Evolutionary conservation across 2,113 vertebrate species (phyloP).

Genomic region (Carassius carassius): DNA sequence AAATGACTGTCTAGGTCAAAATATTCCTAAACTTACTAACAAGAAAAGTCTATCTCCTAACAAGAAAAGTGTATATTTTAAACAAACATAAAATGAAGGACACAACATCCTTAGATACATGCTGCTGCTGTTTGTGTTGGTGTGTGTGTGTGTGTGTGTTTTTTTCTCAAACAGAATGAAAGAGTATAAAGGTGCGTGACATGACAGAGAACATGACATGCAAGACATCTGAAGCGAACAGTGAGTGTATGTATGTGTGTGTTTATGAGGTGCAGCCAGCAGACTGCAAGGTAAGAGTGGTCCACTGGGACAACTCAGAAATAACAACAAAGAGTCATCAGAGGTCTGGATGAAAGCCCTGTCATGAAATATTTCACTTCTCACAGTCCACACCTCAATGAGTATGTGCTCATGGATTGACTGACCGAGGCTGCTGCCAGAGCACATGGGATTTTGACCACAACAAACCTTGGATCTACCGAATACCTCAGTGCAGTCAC

Average conservation of each 20-base stretch:
- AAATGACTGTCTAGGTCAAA: neutral
- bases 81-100: neutral
- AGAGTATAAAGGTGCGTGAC: constrained; percentile 56
- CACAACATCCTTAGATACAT: neutral
- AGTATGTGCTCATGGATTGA: constrained; percentile 42
- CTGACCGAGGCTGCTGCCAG: constrained; percentile 48
- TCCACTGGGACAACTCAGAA: constrained; percentile 72
- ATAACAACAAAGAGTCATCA: constrained; percentile 75
- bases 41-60: neutral
- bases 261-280: constrained; percentile 65
- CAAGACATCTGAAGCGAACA: constrained; percentile 39
- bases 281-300: constrained; percentile 68
- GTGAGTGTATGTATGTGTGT: constrained; percentile 40
- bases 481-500: neutral
- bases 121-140: neutral
- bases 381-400: constrained; percentile 62
- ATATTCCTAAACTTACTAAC: neutral
- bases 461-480: neutral
- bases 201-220: constrained; percentile 54
- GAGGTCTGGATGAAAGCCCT: constrained; percentile 73
- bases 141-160: too few relatives aligned
- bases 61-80: neutral
- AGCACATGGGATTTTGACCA: constrained; percentile 59
- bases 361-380: constrained; percentile 68
- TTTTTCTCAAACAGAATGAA: constrained; percentile 32